Percentiles rank a stretch among this genome's conserved stretches.
These are phyloP conservation scores for Leptogaster cylindrica DNA, from an alignment of 2,888 invertebrate genomes.

Conservation along the genomic window DNA sequence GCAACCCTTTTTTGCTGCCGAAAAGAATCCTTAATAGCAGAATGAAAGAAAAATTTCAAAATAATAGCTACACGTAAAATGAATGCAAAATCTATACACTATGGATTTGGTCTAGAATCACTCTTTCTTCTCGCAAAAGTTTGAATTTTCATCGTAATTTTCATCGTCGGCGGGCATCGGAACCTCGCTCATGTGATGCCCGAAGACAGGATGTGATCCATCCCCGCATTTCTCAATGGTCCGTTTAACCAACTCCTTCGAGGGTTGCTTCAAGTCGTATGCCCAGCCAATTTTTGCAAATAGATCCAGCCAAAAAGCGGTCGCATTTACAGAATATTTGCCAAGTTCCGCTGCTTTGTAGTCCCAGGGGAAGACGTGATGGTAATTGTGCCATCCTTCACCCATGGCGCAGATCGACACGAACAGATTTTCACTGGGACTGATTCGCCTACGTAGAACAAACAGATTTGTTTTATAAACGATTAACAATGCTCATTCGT, in stretches of 20 bases:
- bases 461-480: not conserved
- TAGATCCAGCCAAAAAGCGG: constrained; percentile 72
- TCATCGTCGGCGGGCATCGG: constrained; percentile 44
- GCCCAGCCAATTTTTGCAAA: constrained; percentile 77
- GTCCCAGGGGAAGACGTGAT: constrained; percentile 93
- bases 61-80: no score
- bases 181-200: constrained; percentile 46
- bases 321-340: constrained; percentile 69
- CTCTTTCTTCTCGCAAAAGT: constrained; percentile 10
- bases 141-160: constrained; percentile 31
- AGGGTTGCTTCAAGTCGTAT: constrained; percentile 75
- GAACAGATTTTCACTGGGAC: constrained; percentile 76
- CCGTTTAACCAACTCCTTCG: constrained; percentile 65
- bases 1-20: no score
- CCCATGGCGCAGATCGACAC: constrained; percentile 79
- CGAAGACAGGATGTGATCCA: constrained; percentile 55
- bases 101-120: no score
- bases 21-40: no score
- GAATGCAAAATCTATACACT: no score
- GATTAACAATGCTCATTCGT: not conserved
- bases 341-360: constrained; percentile 91
- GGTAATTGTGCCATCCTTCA: constrained; percentile 95
- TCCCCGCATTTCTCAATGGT: constrained; percentile 66
- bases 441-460: constrained; percentile 67
- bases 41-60: no score